A percentile compares a stretch with the other conserved stretches of the same genome.
phyloP scores from a whole-genome alignment of 2,113 vertebrate species.

The Barbus barbus region DNA sequence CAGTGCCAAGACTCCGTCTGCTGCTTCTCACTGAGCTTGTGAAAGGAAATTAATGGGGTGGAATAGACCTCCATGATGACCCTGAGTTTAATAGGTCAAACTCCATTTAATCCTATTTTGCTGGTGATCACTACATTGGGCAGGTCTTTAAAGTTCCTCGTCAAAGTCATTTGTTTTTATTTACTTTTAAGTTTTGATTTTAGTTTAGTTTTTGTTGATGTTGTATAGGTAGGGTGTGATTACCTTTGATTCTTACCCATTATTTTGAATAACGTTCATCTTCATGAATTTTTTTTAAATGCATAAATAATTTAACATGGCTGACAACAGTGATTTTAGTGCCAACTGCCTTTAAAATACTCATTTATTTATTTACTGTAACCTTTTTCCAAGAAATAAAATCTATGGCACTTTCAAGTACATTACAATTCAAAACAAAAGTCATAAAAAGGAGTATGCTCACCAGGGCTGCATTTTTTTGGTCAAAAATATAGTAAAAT shows the following conservation, averaged over 20 bases:
- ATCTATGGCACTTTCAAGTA: neutral
- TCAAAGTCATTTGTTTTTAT: neutral
- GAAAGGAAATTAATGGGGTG: conserved; percentile 7
- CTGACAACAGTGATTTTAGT: neutral
- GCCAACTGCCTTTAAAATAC: neutral
- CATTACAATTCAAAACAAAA: neutral
- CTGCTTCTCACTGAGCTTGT: neutral
- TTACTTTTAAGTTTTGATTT: too few relatives aligned
- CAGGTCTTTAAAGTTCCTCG: neutral
- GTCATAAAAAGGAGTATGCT: too few relatives aligned
- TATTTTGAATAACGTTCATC: too few relatives aligned
- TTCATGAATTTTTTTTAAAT: too few relatives aligned
- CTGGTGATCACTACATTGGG: neutral
- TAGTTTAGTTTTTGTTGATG: too few relatives aligned
- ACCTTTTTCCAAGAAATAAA: neutral
- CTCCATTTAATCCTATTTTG: neutral
- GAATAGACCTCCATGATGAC: neutral
- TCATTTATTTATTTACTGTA: too few relatives aligned
- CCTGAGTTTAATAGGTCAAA: conserved; percentile 34
- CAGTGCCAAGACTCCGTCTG: conserved; percentile 16
- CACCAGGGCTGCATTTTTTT: too few relatives aligned
- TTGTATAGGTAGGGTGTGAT: too few relatives aligned
- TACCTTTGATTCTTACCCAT: too few relatives aligned
- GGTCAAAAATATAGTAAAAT: too few relatives aligned
- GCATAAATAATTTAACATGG: too few relatives aligned